Evolutionary conservation across 2,113 vertebrate genomes (phyloP), one percentile per base, ranked within the genome.

Genomic region (Scomber colias): DNA sequence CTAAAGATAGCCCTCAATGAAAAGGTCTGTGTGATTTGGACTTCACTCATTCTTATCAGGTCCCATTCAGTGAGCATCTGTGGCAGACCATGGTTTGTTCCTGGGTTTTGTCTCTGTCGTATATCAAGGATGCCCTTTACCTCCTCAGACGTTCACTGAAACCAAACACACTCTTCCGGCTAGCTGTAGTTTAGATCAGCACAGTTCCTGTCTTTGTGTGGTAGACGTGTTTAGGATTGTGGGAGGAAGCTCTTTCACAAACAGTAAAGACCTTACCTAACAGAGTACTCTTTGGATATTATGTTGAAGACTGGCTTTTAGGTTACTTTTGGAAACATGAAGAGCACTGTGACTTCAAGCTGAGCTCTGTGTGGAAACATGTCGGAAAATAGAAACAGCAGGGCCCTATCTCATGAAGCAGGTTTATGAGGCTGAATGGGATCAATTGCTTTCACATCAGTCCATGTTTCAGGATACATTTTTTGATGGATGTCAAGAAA

Each of bases 161-260:
- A 84, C 35, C 77, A 91, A 93, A 89, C 91, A 90, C 66, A 35
- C n/a, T 56, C 86, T 88, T 91, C 90, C 87, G 71, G 74, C 82
- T 61, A 0, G 75, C 81, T 66, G 40, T 45, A 40, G 89, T 92
- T 89, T 87, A 77, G 62, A 69, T 89, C 75, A 12, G 51, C 60
- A 40, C 56, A 72, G 81, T 92, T 93, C 92, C 92, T 90, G 85
- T 84, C 90, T 90, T 92, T 92, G 93, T 93, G 72, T 81, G 56
- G n/a, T 46, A 30, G 53, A 24, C 53, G 62, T 82, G 85, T 88
- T 91, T 78, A 67, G 57, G 48, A 71, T 62, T 53, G 75, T 74
- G 15, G 55, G 78, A 83, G 90, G 90, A 92, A 89, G 84, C 73
- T 6, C 51, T 46, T 53, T 54, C 81, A 51, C 55, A 87, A 89